A percentile compares a stretch with the other conserved stretches of the same genome.
Evolutionary conservation across 92 coral and sea anemone species (phyloP).

Genomic region (Palythoa grandis): DNA sequence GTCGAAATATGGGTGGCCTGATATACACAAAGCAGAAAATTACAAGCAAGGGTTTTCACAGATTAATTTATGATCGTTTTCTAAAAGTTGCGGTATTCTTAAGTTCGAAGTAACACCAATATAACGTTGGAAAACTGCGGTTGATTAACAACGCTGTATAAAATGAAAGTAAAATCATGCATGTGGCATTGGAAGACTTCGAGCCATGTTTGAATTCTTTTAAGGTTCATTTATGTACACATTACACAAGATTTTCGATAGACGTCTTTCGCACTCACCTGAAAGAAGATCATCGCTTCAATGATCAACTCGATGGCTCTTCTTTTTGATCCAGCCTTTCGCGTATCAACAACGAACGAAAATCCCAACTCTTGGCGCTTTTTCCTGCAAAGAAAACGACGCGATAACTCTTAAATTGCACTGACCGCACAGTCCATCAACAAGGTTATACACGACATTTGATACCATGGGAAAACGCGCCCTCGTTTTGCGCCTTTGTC

Average conservation of each 20-base stretch:
- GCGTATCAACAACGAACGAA: slow-evolving; percentile 82
- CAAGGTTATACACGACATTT: slow-evolving; percentile 37
- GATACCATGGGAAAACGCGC: slow-evolving; percentile 52
- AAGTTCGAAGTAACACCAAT: neutral
- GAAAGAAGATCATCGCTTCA: slow-evolving; percentile 94
- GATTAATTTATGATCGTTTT: neutral
- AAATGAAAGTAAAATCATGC: neutral
- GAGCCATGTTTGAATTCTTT: neutral
- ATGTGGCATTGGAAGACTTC: neutral
- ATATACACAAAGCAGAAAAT: neutral
- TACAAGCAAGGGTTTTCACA: neutral
- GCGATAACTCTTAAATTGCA: neutral
- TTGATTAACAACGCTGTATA: slow-evolving; percentile 1
- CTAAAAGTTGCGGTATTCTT: neutral
- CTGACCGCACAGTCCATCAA: slow-evolving; percentile 26
- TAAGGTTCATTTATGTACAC: neutral
- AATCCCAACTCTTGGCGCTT: slow-evolving; percentile 82
- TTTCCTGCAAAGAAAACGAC: slow-evolving; percentile 68
- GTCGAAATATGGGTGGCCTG: neutral
- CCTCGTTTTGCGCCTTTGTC: slow-evolving; percentile 20
- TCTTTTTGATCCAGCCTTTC: slow-evolving; percentile 81
- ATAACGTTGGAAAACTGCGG: neutral
- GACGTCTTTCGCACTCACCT: slow-evolving; percentile 66
- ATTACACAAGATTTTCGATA: neutral
- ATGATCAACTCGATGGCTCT: slow-evolving; percentile 77